A percentile compares a stretch with the other conserved stretches of the same genome.
Evolutionary conservation across 2,888 invertebrate genomes (phyloP).

Genomic region (Bombyx huttoni): DNA sequence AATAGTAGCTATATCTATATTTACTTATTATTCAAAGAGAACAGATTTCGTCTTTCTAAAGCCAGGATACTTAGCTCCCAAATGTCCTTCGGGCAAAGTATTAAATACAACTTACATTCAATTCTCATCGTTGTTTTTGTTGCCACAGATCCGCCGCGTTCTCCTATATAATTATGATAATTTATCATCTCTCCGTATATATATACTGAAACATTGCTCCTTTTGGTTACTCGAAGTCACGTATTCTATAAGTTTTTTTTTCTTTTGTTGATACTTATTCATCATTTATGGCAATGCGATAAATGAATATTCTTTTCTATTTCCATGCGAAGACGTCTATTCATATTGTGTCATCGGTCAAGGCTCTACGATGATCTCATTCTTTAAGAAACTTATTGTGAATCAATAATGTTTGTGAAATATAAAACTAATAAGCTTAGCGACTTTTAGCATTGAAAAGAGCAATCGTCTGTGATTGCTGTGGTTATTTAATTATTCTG

Average conservation of each 20-base stretch:
- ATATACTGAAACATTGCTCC: background rate
- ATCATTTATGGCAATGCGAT: background rate
- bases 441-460: background rate
- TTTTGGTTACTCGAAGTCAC: background rate
- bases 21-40: too few species aligned
- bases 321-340: conserved; percentile 16
- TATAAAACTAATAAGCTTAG: background rate
- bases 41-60: too few species aligned
- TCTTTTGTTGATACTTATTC: background rate
- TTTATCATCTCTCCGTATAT: background rate
- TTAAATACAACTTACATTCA: background rate
- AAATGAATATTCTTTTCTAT: background rate
- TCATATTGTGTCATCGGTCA: conserved; percentile 43
- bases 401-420: background rate
- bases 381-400: conserved; percentile 16
- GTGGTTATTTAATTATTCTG: background rate
- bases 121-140: background rate
- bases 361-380: conserved; percentile 54
- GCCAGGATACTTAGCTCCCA: too few species aligned
- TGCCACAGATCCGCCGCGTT: background rate
- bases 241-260: background rate
- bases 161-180: background rate
- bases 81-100: background rate
- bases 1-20: too few species aligned
- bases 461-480: background rate